Evolutionary conservation across 2,113 vertebrate species (phyloP).

Genomic region (Noctilio leporinus): DNA sequence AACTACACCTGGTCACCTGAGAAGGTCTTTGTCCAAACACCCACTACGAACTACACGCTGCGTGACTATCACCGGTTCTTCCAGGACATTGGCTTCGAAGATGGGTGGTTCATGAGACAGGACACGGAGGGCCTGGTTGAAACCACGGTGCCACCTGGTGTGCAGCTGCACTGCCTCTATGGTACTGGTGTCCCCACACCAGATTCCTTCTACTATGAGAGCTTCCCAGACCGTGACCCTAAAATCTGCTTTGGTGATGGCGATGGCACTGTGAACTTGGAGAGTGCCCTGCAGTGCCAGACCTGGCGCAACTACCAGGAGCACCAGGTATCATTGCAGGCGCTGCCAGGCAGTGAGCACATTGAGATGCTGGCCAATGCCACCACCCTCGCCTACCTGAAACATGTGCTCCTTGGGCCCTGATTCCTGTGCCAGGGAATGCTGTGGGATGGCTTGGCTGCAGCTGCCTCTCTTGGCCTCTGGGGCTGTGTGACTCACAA

Average conservation of each 20-base stretch:
- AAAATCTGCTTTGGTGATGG: slow-evolving; percentile 84
- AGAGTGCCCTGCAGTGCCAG: slow-evolving; percentile 86
- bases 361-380: slow-evolving; percentile 90
- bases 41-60: slow-evolving; percentile 91
- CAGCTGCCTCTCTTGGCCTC: neutral
- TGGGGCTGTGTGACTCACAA: neutral
- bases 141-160: slow-evolving; percentile 82
- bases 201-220: slow-evolving; percentile 85
- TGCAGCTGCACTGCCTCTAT: slow-evolving; percentile 90
- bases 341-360: slow-evolving; percentile 90
- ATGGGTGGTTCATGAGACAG: slow-evolving; percentile 93
- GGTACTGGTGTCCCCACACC: slow-evolving; percentile 87
- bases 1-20: slow-evolving; percentile 88
- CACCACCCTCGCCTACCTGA: slow-evolving; percentile 90
- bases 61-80: slow-evolving; percentile 88
- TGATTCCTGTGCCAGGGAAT: neutral
- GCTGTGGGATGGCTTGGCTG: neutral
- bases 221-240: slow-evolving; percentile 93
- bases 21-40: slow-evolving; percentile 87
- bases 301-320: slow-evolving; percentile 85
- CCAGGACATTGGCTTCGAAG: slow-evolving; percentile 87
- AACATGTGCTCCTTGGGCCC: slow-evolving; percentile 83
- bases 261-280: slow-evolving; percentile 94
- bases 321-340: slow-evolving; percentile 81
- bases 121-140: slow-evolving; percentile 87